A percentile compares a stretch with the other conserved stretches of the same genome.
These are phyloP conservation scores for Drosophila hamatofila DNA, from an alignment of 2,888 invertebrate species.

Conservation along the genomic window DNA sequence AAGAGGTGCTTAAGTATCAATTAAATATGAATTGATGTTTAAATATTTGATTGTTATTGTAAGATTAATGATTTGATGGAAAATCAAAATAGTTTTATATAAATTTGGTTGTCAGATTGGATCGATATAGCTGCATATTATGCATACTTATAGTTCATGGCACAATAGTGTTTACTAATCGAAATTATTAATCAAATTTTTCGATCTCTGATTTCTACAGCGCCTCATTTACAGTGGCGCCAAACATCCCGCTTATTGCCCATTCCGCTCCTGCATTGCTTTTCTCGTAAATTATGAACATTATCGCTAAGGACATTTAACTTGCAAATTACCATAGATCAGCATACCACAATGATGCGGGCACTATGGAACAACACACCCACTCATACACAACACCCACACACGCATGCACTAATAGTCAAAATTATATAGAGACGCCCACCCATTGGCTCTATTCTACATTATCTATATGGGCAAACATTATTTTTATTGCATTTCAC, in stretches of 20 bases:
- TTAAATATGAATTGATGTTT: not conserved
- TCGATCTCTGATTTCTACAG: too few relatives aligned
- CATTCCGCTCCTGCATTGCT: slow-evolving; percentile 30
- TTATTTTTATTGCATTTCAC: slow-evolving; percentile 68
- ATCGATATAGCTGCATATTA: too few relatives aligned
- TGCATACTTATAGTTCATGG: not conserved
- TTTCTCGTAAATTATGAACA: slow-evolving; percentile 58
- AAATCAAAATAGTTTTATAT: too few relatives aligned
- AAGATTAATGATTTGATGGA: not conserved
- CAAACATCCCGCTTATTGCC: not conserved
- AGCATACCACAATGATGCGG: slow-evolving; percentile 54
- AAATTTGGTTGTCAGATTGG: not conserved
- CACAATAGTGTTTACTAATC: not conserved
- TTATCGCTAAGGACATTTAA: slow-evolving; percentile 68
- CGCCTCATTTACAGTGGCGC: not conserved
- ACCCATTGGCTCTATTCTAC: slow-evolving; percentile 23
- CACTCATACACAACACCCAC: slow-evolving; percentile 10
- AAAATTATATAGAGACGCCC: not conserved
- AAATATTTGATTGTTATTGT: not conserved
- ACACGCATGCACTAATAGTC: slow-evolving; percentile 4
- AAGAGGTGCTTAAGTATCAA: not conserved
- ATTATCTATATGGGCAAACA: slow-evolving; percentile 47
- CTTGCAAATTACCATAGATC: slow-evolving; percentile 71
- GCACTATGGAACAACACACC: slow-evolving; percentile 22
- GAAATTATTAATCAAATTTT: too few relatives aligned